Conservation (phyloP, 1,140 invertebrate species). For the Chrysomallon squamiferum region DNA sequence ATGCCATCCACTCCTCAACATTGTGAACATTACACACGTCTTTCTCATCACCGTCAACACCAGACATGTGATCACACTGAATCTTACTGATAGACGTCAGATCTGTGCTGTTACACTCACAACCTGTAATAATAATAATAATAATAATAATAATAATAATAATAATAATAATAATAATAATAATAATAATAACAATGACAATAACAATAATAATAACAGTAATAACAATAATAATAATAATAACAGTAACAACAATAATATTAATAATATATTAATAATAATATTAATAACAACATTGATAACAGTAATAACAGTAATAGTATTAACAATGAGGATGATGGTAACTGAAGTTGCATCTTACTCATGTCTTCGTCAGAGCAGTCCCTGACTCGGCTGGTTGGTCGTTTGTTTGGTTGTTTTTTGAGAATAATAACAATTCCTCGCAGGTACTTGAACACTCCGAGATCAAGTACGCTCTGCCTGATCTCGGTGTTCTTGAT, state of each 20-base stretch:
- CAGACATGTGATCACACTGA: neutral
- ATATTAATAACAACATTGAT: too few species aligned
- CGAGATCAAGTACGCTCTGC: slow-evolving; percentile 50
- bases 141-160: slow-evolving; percentile 1
- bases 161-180: neutral
- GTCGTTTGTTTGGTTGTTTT: slow-evolving; percentile 47
- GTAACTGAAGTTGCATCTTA: too few species aligned
- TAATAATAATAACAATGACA: neutral
- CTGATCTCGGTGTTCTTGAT: slow-evolving; percentile 42
- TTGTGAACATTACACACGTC: slow-evolving; percentile 2
- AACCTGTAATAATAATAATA: slow-evolving; percentile 1
- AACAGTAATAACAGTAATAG: too few species aligned
- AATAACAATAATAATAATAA: too few species aligned
- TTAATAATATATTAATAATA: too few species aligned
- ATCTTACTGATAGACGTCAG: slow-evolving; percentile 5
- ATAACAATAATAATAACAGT: too few species aligned
- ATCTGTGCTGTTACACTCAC: neutral
- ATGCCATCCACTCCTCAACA: neutral
- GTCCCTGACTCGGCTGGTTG: slow-evolving; percentile 35
- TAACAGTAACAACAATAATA: too few species aligned
- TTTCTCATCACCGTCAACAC: neutral
- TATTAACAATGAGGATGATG: too few species aligned
- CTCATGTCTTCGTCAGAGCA: slow-evolving; percentile 43
- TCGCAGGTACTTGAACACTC: slow-evolving; percentile 48
- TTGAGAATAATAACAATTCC: slow-evolving; percentile 54